These are phyloP conservation scores for Tetranychus cinnabarinus DNA, from an alignment of 1,140 invertebrate species.

Conservation along the genomic window DNA sequence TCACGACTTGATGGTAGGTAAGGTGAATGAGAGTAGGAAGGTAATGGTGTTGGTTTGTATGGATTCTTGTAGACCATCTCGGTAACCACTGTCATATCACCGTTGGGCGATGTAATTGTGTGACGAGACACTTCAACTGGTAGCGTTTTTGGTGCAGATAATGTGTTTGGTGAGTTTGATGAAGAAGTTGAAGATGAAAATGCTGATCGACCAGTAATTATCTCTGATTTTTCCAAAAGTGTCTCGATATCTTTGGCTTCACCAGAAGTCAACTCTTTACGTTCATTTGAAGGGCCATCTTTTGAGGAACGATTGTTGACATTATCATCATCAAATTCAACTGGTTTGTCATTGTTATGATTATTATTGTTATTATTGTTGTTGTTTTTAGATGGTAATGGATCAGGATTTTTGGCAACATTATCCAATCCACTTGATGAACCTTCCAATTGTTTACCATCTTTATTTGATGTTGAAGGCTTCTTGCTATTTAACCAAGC, in stretches of 20 bases:
- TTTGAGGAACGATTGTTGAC: background rate
- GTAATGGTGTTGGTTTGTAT: background rate
- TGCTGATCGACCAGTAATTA: too few relatives aligned
- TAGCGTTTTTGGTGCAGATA: background rate
- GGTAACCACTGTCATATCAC: constrained; percentile 1
- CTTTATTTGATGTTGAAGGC: too few relatives aligned
- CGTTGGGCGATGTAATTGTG: background rate
- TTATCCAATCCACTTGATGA: too few relatives aligned
- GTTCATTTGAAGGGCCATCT: background rate
- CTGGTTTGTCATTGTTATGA: too few relatives aligned
- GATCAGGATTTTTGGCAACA: too few relatives aligned
- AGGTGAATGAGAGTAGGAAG: background rate
- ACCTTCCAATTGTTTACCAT: too few relatives aligned
- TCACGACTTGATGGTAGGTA: background rate
- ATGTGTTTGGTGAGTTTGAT: background rate
- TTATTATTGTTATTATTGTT: too few relatives aligned
- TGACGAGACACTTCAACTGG: constrained; percentile 1
- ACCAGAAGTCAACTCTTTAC: background rate
- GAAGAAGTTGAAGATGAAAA: background rate
- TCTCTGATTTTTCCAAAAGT: too few relatives aligned
- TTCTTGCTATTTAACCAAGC: too few relatives aligned
- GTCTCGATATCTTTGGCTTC: too few relatives aligned
- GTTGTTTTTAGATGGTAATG: too few relatives aligned
- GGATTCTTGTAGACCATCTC: constrained; percentile 7
- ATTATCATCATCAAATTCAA: too few relatives aligned